Evolutionary conservation across 1,140 invertebrate genomes (phyloP), one percentile per base, ranked within the genome.

Genomic region (Potamilus streckersoni): DNA sequence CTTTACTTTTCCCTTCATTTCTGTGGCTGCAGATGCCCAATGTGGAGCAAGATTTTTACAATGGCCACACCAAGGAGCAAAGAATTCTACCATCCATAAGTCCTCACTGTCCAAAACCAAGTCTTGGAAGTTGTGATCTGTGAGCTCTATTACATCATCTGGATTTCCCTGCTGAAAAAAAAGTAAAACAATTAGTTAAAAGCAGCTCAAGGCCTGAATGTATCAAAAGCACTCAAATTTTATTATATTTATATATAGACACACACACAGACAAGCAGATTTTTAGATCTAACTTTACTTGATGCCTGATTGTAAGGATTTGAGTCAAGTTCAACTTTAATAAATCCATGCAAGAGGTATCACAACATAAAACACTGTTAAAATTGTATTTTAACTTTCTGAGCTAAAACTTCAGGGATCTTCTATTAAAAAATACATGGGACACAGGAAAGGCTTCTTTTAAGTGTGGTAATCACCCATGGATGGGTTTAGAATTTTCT

Each of bases 21-120:
- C 94, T 38, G 94, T 93, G 61, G 98, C 98, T 59, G 98, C 98
- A 87, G 94, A 93, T 20, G 94, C 95, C 97, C 97, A 99, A 80
- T 97, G 94, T 0, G 98, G 98, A 66, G 95, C 97, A 17, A 99
- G 91, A 87, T 96, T 97, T 91, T 99, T 98, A 84, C 98, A 99
- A 89, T 99, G 90, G 14, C 91, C 91, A 79, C 92, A 92, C 90
- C 91, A 92, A 0, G 98, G 98, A 19, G 98, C 98, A 90, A 94
- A 99, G 92, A 99, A 99, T 89, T 99, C 97, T 8, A 99, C 96
- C 68, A 99, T 86, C 96, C 96, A 98, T 90, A 97, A 92, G 83
- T 98, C 96, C 19, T 97, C 95, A 11, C 95, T 96, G 69, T 96
- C 92, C 70, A 98, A 86, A 16, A 99, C 97, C 58, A 94, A 85